Evolutionary conservation across 2,888 invertebrate genomes (phyloP).

Genomic region (Smittia aterrima): DNA sequence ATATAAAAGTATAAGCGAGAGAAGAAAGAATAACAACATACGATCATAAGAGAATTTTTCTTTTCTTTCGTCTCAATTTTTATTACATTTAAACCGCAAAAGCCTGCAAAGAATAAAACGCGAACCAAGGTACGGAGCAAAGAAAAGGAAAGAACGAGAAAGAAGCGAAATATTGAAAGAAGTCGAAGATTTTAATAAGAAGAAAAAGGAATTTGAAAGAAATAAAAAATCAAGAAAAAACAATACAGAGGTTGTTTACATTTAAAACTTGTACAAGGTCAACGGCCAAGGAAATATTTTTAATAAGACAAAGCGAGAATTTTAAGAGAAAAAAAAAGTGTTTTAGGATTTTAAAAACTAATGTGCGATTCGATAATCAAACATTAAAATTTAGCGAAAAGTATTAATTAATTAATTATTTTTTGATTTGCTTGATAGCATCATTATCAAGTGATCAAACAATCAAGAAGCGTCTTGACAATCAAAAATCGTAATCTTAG

Average conservation of each 20-base stretch:
- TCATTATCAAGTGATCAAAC: conserved; percentile 26
- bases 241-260: conserved; percentile 42
- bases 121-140: neutral
- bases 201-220: conserved; percentile 39
- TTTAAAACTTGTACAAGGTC: conserved; percentile 41
- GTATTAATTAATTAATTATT: conserved; percentile 17
- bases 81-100: conserved; percentile 35
- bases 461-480: conserved; percentile 42
- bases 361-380: conserved; percentile 23
- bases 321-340: neutral
- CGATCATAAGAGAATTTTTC: conserved; percentile 10
- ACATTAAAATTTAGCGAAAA: too few species aligned
- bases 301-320: conserved; percentile 12
- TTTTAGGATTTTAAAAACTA: conserved; percentile 10
- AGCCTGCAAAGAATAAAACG: conserved; percentile 32
- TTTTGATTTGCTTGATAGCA: neutral
- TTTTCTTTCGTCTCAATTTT: conserved; percentile 6
- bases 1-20: neutral
- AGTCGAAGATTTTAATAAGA: conserved; percentile 39
- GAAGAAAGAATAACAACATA: conserved; percentile 13
- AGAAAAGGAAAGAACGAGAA: conserved; percentile 31
- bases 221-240: conserved; percentile 36
- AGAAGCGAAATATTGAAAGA: conserved; percentile 8
- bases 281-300: conserved; percentile 41
- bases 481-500: conserved; percentile 33